Percentiles rank a stretch among this genome's conserved stretches.
Conservation (phyloP, 2,797 vertebrate species). For the Dendrocincla tyrannina region DNA sequence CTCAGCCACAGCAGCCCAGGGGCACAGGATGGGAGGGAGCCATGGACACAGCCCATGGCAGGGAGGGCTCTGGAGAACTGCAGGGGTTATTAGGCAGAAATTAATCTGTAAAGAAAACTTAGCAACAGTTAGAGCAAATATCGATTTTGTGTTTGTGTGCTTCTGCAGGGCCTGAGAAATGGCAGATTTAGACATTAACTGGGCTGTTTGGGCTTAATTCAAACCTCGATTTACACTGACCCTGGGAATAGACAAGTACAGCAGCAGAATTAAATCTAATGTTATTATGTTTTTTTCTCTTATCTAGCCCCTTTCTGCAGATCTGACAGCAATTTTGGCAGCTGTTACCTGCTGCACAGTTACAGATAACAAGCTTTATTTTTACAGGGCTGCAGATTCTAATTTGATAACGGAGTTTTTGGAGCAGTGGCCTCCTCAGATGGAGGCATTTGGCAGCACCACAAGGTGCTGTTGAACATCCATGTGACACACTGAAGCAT, state of each 20-base stretch:
- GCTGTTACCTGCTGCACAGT: neutral
- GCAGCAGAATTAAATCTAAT: neutral
- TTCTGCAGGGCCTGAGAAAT: neutral
- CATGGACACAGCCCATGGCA: rapidly evolving
- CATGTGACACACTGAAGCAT: rapidly evolving
- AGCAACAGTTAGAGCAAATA: slow-evolving; percentile 11
- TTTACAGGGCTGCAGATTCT: neutral
- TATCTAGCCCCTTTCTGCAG: slow-evolving; percentile 8
- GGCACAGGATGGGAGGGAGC: rapidly evolving
- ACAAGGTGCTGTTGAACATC: neutral
- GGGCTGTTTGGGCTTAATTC: slow-evolving; percentile 22
- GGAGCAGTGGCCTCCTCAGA: neutral
- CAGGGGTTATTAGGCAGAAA: neutral
- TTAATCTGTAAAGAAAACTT: slow-evolving; percentile 28
- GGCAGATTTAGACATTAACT: neutral
- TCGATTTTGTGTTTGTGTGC: slow-evolving; percentile 24
- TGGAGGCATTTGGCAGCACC: neutral
- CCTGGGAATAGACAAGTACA: neutral
- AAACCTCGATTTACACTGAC: slow-evolving; percentile 1
- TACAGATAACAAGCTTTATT: neutral
- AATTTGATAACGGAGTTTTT: neutral
- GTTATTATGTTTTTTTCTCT: neutral
- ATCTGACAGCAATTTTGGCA: neutral
- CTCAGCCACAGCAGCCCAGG: neutral
- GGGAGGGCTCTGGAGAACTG: neutral